Evolutionary conservation across 2,888 invertebrate species (phyloP), one percentile per base, ranked within the genome.

Genomic region (Catocala nupta): DNA sequence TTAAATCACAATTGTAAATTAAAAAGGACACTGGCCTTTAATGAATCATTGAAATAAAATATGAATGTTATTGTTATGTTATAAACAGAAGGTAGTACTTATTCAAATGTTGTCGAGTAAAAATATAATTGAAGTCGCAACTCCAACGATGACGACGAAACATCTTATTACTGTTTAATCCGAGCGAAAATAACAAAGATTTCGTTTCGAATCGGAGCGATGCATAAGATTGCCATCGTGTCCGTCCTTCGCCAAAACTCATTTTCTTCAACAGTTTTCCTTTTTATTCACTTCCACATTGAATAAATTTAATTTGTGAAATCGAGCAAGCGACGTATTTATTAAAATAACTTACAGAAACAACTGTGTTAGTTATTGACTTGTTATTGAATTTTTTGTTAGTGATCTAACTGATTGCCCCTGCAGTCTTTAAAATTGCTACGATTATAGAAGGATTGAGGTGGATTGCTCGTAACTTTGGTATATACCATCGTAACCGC

Each of bases 191-290:
- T 48, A 59, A 53, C 49, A 52, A 47, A 25, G 33, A 51, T 61
- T 16, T 11, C 39, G 33, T 13, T 50, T 16, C 10, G 34, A 60
- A 55, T 49, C 49, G 48, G 25, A 43, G 49, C 55, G 45, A 34
- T 47, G 51, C 55, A 42, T 44, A 56, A 51, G 25, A 56, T 61
- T 61, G 33, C 11, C 45, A 60, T 39, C 36, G 60, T 43, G 45
- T 49, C 39, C 55, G 45, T 51, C 25, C 50, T 42, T 16, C 47
- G 39, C 39, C 42, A 12, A 47, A 47, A 59, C 42, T 47, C 58
- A 51, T 58, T 58, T 58, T 34, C 51, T 47, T 25, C 12, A 16
- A 9, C 25, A 48, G 12, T 25, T 49, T n/a, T 13, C 49, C 13
- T 51, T 34, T 16, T 55, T 8, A 55, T 47, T 9, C 43, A 33